A percentile compares a stretch with the other conserved stretches of the same genome.
Conservation (phyloP, 2,888 invertebrate species). For the Pegoplata infirma region DNA sequence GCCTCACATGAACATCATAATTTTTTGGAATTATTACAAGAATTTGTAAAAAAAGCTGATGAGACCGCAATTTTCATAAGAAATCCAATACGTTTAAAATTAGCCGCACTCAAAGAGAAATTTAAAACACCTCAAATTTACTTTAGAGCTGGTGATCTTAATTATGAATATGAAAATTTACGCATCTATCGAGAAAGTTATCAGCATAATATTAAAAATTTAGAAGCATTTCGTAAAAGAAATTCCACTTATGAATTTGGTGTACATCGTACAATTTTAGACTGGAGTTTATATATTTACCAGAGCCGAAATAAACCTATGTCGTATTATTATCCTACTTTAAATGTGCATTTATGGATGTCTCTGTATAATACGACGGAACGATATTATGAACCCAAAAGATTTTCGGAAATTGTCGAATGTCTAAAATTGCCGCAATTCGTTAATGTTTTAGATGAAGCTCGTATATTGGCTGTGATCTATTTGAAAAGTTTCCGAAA, state of each 20-base stretch:
- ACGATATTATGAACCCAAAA: conserved; percentile 69
- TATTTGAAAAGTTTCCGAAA: conserved; percentile 74
- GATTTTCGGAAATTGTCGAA: conserved; percentile 69
- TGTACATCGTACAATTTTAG: conserved; percentile 70
- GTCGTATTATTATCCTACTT: conserved; percentile 74
- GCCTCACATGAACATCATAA: conserved; percentile 68
- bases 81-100: conserved; percentile 66
- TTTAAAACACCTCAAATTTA: conserved; percentile 69
- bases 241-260: conserved; percentile 73
- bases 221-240: conserved; percentile 69
- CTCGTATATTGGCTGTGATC: conserved; percentile 72
- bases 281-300: conserved; percentile 74
- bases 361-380: conserved; percentile 72
- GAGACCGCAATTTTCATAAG: conserved; percentile 63
- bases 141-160: conserved; percentile 69
- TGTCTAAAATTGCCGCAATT: conserved; percentile 74
- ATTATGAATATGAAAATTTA: conserved; percentile 70
- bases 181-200: conserved; percentile 73
- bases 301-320: conserved; percentile 75
- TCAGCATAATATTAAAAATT: conserved; percentile 72
- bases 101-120: conserved; percentile 68
- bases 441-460: conserved; percentile 73
- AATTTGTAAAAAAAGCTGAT: conserved; percentile 67
- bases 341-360: conserved; percentile 75
- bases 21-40: conserved; percentile 68